Conservation (phyloP, 2,888 invertebrate genomes). For the Xestobium rufovillosum region DNA sequence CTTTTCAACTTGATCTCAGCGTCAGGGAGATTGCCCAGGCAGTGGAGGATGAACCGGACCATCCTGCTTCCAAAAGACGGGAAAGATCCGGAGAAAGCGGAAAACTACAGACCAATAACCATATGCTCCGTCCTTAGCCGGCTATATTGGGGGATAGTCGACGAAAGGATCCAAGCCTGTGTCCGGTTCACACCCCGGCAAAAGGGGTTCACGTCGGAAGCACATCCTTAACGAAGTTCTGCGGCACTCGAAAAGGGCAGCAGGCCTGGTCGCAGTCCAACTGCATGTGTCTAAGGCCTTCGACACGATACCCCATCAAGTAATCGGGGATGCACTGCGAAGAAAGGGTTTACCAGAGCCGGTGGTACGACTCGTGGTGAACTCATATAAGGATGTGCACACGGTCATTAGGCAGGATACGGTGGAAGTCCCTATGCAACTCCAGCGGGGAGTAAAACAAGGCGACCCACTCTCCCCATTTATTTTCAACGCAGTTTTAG, state of each 20-base stretch:
- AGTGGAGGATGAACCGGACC: conserved; percentile 32
- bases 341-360: too few relatives aligned
- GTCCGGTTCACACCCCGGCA: conserved; percentile 17
- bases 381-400: too few relatives aligned
- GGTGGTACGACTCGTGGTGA: too few relatives aligned
- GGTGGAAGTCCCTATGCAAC: conserved; percentile 26
- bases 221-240: too few relatives aligned
- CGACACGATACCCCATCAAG: too few relatives aligned
- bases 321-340: too few relatives aligned
- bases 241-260: conserved; percentile 24
- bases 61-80: conserved; percentile 32
- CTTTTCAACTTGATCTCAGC: conserved; percentile 21
- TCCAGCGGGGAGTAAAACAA: conserved; percentile 39
- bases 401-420: too few relatives aligned
- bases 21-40: conserved; percentile 22
- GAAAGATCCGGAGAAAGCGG: conserved; percentile 25
- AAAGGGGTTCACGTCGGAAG: conserved; percentile 28
- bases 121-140: conserved; percentile 30
- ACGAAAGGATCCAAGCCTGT: conserved; percentile 23
- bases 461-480: conserved; percentile 37
- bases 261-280: conserved; percentile 36
- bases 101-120: conserved; percentile 33
- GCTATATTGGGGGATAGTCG: conserved; percentile 30
- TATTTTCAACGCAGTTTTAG: conserved; percentile 35
- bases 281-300: too few relatives aligned